phyloP scores from a whole-genome alignment of 2,888 invertebrate genomes.

The Hanleya hanleyi region DNA sequence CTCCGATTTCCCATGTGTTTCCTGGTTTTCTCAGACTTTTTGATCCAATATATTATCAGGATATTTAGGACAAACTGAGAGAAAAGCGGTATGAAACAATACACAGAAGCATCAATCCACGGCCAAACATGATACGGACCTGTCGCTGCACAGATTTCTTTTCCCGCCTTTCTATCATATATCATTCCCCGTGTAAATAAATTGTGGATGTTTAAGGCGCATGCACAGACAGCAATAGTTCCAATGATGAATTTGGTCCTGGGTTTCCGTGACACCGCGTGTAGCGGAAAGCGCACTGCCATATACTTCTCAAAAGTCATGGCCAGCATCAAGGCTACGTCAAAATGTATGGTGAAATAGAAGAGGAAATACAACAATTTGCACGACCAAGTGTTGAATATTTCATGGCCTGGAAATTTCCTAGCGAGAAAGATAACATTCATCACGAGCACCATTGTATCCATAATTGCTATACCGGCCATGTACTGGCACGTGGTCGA shows the following conservation, averaged over 20 bases:
- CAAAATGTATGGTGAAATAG: conserved; percentile 27
- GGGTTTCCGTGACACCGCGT: conserved; percentile 14
- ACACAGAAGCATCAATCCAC: conserved; percentile 26
- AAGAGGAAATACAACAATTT: conserved; percentile 23
- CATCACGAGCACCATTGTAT: conserved; percentile 24
- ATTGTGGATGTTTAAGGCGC: conserved; percentile 20
- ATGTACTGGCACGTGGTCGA: conserved; percentile 29
- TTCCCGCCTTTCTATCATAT: background rate
- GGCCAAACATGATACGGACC: conserved; percentile 20
- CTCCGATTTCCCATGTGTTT: conserved; percentile 16
- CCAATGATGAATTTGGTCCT: conserved; percentile 11
- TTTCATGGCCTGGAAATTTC: conserved; percentile 29
- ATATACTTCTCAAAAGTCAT: conserved; percentile 35
- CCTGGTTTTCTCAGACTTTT: conserved; percentile 1
- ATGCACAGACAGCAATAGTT: conserved; percentile 9
- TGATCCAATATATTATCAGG: conserved; percentile 20
- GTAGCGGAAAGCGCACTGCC: conserved; percentile 23
- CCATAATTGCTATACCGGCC: conserved; percentile 22
- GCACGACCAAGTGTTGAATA: conserved; percentile 20
- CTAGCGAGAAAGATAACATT: conserved; percentile 28
- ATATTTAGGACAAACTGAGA: conserved; percentile 21
- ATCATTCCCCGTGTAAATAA: conserved; percentile 21
- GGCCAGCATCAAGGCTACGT: conserved; percentile 23
- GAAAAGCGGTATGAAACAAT: conserved; percentile 24
- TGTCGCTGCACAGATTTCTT: conserved; percentile 7